Percentiles rank a stretch among this genome's conserved stretches.
These are phyloP conservation scores for Hassar affinis DNA, from an alignment of 2,113 vertebrate genomes.

Conservation along the genomic window DNA sequence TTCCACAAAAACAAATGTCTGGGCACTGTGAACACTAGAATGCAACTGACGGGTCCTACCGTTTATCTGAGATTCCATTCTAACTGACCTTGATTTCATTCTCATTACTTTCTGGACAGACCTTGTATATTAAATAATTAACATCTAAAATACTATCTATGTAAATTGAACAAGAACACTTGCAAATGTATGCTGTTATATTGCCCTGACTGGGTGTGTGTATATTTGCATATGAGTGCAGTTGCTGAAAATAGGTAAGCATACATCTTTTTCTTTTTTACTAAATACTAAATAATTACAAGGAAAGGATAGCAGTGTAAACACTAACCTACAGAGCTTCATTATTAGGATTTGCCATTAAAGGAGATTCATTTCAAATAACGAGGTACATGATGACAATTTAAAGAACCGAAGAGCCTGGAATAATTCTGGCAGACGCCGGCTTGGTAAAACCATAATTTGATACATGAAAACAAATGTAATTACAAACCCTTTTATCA, in stretches of 20 bases:
- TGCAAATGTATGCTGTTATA: neutral
- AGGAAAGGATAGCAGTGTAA: conserved; percentile 51
- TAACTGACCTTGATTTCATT: too few species aligned
- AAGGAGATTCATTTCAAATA: conserved; percentile 61
- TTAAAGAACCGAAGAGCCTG: conserved; percentile 57
- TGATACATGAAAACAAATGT: conserved; percentile 37
- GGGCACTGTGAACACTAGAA: too few species aligned
- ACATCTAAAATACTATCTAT: neutral
- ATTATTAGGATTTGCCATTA: conserved; percentile 67
- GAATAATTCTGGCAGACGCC: conserved; percentile 61
- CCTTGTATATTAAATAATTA: neutral
- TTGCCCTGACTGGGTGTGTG: conserved; percentile 1
- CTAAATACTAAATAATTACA: conserved; percentile 47
- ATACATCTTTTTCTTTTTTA: conserved; percentile 13
- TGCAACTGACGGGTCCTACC: too few species aligned
- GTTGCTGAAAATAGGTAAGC: conserved; percentile 20
- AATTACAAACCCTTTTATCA: conserved; percentile 48
- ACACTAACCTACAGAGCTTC: conserved; percentile 54
- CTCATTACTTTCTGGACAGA: too few species aligned
- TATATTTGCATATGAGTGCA: conserved; percentile 12
- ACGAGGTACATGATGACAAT: conserved; percentile 62
- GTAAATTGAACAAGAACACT: neutral
- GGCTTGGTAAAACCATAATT: conserved; percentile 60
- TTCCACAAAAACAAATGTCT: too few species aligned
- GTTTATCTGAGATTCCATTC: too few species aligned